Percentiles rank a stretch among this genome's conserved stretches.
Evolutionary conservation across 2,888 invertebrate species (phyloP).

Genomic region (Xestoiulus laeticollis): DNA sequence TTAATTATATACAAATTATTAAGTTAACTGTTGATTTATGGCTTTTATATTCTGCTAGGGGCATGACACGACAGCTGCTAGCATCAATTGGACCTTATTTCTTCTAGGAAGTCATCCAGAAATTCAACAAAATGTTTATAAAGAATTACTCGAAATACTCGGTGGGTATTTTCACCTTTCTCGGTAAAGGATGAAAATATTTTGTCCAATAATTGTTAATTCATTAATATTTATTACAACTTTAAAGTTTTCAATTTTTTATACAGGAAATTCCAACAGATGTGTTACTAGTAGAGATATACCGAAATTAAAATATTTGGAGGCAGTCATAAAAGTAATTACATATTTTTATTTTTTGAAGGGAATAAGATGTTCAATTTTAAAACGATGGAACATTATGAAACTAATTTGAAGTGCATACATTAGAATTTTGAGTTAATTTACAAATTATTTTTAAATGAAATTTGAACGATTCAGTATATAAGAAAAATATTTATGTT

Average conservation of each 20-base stretch:
- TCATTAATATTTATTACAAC: neutral
- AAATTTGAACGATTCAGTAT: too few species aligned
- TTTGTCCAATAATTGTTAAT: neutral
- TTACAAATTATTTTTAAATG: too few species aligned
- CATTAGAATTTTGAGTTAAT: too few species aligned
- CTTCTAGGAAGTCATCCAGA: slow-evolving; percentile 58
- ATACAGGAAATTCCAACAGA: slow-evolving; percentile 29
- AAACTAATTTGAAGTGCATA: too few species aligned
- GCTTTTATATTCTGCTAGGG: slow-evolving; percentile 55
- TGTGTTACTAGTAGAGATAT: slow-evolving; percentile 12
- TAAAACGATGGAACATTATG: too few species aligned
- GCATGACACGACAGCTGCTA: slow-evolving; percentile 59
- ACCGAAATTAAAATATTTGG: slow-evolving; percentile 43
- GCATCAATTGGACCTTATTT: slow-evolving; percentile 58
- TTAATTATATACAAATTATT: too few species aligned
- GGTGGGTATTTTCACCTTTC: neutral
- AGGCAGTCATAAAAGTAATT: slow-evolving; percentile 17
- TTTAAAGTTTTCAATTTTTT: neutral
- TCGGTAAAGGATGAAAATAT: too few species aligned
- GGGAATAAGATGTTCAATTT: neutral
- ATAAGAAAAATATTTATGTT: too few species aligned
- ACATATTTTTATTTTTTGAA: neutral
- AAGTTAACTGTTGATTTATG: too few species aligned
- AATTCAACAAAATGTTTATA: slow-evolving; percentile 54
- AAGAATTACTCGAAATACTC: slow-evolving; percentile 46